Base-by-base conservation (phyloP, 1,140 invertebrate species). In the Copidosoma floridanum region DNA sequence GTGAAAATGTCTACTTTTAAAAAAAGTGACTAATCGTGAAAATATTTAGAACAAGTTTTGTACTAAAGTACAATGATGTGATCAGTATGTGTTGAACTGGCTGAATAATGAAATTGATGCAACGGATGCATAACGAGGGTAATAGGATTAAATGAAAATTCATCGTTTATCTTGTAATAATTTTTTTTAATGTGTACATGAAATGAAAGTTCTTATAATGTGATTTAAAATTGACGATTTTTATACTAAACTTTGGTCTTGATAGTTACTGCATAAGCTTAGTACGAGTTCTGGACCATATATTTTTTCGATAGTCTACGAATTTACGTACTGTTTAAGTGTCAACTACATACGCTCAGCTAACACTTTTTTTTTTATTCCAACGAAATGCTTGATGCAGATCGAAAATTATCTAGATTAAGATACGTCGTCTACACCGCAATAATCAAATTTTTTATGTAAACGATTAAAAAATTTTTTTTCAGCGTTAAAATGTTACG, bases 1-100 rank as follows among this genome's bases (percentile, higher is more conserved):
- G 83, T 82, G 20, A 79, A 75, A 65, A 63, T 80, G 40, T 72
- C 71, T 5, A 78, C 73, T 46, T 77, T 77, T 54, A 79, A 77
- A 57, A 79, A 75, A 68, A 72, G 72, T 51, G 70, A 80, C 69
- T 80, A 57, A 76, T 43, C n/a, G 7, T 51, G 14, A 43, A 35
- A 32, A 41, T 14, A n/a, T n/a, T 20, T 16, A 41, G 29, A 7
- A 51, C 12, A 32, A 32, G 12, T 8, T 32, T 32, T 32, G 29
- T 12, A 8, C 29, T 6, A n/a, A n/a, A n/a, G n/a, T n/a, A n/a
- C n/a, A n/a, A n/a, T n/a, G n/a, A n/a, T n/a, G n/a, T n/a, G n/a
- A n/a, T n/a, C n/a, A n/a, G n/a, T n/a, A 8, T 12, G 29, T 12
- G 0, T 12, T 32, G 12, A 32, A 32, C 6, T 32, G 29, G 29